Base-by-base conservation (phyloP, 1,140 invertebrate genomes). In the Leptoteleia sp. region DNA sequence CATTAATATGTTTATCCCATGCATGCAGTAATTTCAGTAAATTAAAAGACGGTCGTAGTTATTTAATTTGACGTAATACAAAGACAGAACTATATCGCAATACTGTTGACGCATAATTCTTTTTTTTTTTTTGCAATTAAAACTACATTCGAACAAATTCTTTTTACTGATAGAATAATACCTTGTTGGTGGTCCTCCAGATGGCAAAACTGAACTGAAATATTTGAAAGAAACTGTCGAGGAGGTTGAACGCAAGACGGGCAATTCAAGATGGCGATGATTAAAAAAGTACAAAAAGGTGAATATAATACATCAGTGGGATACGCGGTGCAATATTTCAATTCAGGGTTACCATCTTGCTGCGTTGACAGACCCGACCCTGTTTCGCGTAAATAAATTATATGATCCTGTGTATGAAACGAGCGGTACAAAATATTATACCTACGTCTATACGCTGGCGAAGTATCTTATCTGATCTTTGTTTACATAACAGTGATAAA, bases 261-360 rank as follows among this genome's bases (percentile, higher is more conserved):
- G 55, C 7, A 48, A 40, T 48, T 29, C 3, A 55, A 33, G 50
- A 77, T 59, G 50, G 25, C 37, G 59, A 67, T 68, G 73, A 70
- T 71, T 71, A 77, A 71, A 77, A 77, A 77, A 71, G 75, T 77
- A 77, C 45, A 77, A 77, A 76, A 77, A 43, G 59, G 67, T 77
- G 75, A 59, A 62, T 71, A 77, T 71, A 59, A 72, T 78, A 78
- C 76, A 78, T 72, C 33, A 59, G 47, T 52, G 40, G 33, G 43
- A n/a, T 12, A n/a, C 9, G 4, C 4, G 31, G 11, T 16, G 22
- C 27, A 22, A 59, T 43, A 68, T 43, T 47, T 70, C 11, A 19
- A 7, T 43, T 3, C 61, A 62, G 17, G 15, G 25, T 31, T 40
- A 48, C 48, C 68, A 68, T 15, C 55, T 42, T 25, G 9, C 6